Percentiles rank a stretch among this genome's conserved stretches.
Conservation (phyloP, 2,113 vertebrate species). For the Dascyllus trimaculatus region DNA sequence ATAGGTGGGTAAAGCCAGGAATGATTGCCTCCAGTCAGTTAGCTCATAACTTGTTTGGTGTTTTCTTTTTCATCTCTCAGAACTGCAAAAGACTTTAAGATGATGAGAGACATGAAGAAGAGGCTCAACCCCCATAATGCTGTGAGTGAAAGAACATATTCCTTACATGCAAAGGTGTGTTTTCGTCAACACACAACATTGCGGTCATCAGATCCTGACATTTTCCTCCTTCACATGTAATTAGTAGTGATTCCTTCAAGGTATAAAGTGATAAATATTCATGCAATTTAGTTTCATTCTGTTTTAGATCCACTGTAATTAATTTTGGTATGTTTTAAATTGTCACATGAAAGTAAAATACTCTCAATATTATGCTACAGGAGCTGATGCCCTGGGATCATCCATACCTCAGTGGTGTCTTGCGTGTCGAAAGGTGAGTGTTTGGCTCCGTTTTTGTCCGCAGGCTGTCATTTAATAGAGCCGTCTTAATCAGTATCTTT, state of each 20-base stretch:
- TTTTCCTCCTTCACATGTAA: background rate
- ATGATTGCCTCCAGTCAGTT: constrained; percentile 52
- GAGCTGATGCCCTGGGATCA: constrained; percentile 98
- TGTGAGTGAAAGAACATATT: constrained; percentile 82
- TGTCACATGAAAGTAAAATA: background rate
- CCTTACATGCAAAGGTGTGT: no score
- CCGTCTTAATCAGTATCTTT: constrained; percentile 27
- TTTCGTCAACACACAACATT: background rate
- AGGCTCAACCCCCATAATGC: constrained; percentile 91
- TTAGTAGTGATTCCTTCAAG: background rate
- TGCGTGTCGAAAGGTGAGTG: constrained; percentile 94
- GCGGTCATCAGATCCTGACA: background rate
- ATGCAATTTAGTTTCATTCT: background rate
- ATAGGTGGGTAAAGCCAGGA: constrained; percentile 40
- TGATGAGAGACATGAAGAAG: constrained; percentile 92
- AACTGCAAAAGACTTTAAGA: constrained; percentile 92
- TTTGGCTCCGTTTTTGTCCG: constrained; percentile 18
- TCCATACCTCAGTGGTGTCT: constrained; percentile 92
- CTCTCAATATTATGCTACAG: constrained; percentile 70
- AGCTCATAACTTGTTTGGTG: constrained; percentile 20
- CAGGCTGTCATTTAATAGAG: constrained; percentile 38
- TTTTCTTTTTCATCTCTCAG: constrained; percentile 80
- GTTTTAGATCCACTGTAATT: background rate
- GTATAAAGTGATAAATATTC: background rate
- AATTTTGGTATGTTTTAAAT: background rate